A percentile compares a stretch with the other conserved stretches of the same genome.
These are phyloP conservation scores for Caretta caretta DNA, from an alignment of 2,113 vertebrate species.

Conservation along the genomic window DNA sequence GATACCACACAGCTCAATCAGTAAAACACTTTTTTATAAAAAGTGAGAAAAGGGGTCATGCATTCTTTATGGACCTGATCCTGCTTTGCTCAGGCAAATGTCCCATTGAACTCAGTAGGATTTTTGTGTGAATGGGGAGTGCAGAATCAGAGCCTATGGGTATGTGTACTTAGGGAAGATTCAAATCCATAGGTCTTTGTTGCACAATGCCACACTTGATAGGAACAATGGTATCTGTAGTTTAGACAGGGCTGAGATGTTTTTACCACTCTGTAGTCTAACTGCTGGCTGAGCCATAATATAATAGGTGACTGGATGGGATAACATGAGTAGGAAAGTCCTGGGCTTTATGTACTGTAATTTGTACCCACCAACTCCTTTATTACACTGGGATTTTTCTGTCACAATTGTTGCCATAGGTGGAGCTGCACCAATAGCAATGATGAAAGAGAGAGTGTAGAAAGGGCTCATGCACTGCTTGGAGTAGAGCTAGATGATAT, in stretches of 20 bases:
- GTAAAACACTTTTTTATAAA: background rate
- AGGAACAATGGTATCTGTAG: background rate
- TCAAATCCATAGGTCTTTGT: background rate
- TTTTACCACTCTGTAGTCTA: background rate
- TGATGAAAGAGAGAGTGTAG: background rate
- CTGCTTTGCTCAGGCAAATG: background rate
- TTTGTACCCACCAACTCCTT: background rate
- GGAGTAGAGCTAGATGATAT: background rate
- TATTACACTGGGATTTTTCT: background rate
- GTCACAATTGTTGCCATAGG: fast-evolving
- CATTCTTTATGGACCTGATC: background rate
- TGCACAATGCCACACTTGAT: background rate
- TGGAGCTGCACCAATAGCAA: background rate
- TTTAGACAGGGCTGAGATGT: background rate
- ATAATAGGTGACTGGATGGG: background rate
- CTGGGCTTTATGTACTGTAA: background rate
- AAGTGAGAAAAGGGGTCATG: background rate
- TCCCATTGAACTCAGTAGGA: background rate
- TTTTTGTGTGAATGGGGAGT: background rate
- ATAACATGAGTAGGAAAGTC: background rate
- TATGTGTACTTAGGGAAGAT: background rate
- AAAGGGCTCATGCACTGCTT: background rate
- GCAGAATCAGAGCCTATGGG: background rate
- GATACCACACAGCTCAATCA: background rate
- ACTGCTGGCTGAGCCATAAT: background rate